Evolutionary conservation across 2,797 vertebrate genomes (phyloP).

Genomic region (Onychomys torridus): DNA sequence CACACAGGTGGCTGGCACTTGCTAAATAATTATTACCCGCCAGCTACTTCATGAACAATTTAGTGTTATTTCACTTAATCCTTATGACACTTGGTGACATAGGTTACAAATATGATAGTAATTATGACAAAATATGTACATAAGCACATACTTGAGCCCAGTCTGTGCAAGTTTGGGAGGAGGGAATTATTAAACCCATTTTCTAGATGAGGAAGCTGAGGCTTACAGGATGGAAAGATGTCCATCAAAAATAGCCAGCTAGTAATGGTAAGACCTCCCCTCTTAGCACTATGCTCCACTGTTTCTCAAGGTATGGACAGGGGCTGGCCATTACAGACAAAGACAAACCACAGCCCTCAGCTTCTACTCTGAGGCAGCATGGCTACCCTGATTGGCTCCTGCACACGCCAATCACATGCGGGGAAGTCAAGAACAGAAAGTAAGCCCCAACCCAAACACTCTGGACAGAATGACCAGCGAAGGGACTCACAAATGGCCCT

Average conservation of each 20-base stretch:
- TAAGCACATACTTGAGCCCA: neutral
- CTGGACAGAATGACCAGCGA: neutral
- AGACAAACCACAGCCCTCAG: neutral
- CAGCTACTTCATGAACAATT: neutral
- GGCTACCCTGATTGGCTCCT: neutral
- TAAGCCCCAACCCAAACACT: neutral
- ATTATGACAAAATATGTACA: neutral
- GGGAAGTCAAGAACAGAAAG: neutral
- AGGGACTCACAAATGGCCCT: neutral
- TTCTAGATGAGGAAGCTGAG: neutral
- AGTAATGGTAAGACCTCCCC: neutral
- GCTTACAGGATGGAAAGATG: neutral
- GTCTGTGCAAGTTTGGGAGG: neutral
- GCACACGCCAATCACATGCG: too few relatives aligned
- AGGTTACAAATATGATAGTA: neutral
- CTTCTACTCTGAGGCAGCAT: neutral
- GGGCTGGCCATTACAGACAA: fast-evolving
- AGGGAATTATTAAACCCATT: neutral
- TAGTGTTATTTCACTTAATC: neutral
- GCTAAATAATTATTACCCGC: neutral
- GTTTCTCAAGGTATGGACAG: neutral
- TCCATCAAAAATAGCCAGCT: neutral
- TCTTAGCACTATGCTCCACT: fast-evolving
- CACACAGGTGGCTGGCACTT: neutral
- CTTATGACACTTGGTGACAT: neutral